Conservation (phyloP, 2,797 vertebrate species). For the Ctenosaura bakeri region DNA sequence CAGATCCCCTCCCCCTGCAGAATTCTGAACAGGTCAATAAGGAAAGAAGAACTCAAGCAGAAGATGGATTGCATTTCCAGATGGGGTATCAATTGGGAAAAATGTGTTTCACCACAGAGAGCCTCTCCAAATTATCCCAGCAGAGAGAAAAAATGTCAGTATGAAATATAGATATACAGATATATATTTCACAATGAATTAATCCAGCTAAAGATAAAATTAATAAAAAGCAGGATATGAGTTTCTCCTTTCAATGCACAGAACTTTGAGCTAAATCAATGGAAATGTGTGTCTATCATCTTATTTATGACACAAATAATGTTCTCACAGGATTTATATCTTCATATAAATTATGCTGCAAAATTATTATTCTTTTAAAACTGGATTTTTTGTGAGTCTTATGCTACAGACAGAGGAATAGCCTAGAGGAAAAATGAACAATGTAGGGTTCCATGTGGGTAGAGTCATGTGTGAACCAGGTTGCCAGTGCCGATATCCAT, state of each 20-base stretch:
- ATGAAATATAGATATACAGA: not conserved
- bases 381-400: not conserved
- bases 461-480: not conserved
- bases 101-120: slow-evolving; percentile 45
- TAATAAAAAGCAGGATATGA: slow-evolving; percentile 7
- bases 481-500: not conserved
- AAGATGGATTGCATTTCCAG: slow-evolving; percentile 71
- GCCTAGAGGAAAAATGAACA: not conserved
- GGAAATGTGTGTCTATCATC: not conserved
- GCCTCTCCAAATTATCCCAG: slow-evolving; percentile 50
- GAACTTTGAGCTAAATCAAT: not conserved
- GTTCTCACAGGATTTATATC: not conserved
- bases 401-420: not conserved
- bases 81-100: slow-evolving; percentile 65
- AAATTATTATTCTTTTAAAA: too few species aligned
- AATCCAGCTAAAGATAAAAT: not conserved
- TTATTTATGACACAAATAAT: not conserved
- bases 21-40: slow-evolving; percentile 59
- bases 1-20: slow-evolving; percentile 20
- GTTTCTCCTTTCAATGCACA: not conserved
- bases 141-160: slow-evolving; percentile 43
- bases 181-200: slow-evolving; percentile 28
- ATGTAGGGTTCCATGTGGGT: not conserved
- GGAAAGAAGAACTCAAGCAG: slow-evolving; percentile 55
- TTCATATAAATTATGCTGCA: too few species aligned